phyloP scores from a whole-genome alignment of 2,888 invertebrate species.

The Catocala sponsa region DNA sequence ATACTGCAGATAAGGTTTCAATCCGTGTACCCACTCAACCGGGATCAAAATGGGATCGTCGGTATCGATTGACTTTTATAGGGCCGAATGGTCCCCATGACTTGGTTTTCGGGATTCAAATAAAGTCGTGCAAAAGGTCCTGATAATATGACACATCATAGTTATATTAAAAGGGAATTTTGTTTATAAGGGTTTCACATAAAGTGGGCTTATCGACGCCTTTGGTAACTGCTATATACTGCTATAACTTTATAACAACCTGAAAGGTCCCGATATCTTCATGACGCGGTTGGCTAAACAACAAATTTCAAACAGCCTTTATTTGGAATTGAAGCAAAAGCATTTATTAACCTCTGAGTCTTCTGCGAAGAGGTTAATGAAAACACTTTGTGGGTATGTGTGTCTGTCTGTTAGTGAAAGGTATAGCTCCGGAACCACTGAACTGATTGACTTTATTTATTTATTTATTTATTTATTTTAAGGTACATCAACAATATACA shows the following conservation, averaged over 20 bases:
- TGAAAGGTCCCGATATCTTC: background rate
- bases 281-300: too few relatives aligned
- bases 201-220: slow-evolving; percentile 1
- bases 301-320: too few relatives aligned
- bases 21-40: slow-evolving; percentile 27
- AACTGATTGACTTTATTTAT: too few relatives aligned
- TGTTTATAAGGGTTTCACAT: slow-evolving; percentile 15
- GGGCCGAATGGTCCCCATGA: slow-evolving; percentile 27
- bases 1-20: slow-evolving; percentile 38
- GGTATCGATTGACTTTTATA: slow-evolving; percentile 44
- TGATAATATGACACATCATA: slow-evolving; percentile 23
- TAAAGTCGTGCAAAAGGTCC: slow-evolving; percentile 21
- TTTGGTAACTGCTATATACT: background rate
- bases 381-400: too few relatives aligned
- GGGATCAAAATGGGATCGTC: slow-evolving; percentile 32
- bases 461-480: too few relatives aligned
- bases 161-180: slow-evolving; percentile 15
- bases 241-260: background rate
- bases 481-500: too few relatives aligned
- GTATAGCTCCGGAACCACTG: too few relatives aligned
- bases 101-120: slow-evolving; percentile 31
- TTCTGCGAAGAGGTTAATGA: too few relatives aligned
- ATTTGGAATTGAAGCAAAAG: too few relatives aligned
- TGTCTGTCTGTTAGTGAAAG: too few relatives aligned
- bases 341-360: too few relatives aligned